Base-by-base conservation (phyloP, 2,888 invertebrate species). In the Melipona beecheii region DNA sequence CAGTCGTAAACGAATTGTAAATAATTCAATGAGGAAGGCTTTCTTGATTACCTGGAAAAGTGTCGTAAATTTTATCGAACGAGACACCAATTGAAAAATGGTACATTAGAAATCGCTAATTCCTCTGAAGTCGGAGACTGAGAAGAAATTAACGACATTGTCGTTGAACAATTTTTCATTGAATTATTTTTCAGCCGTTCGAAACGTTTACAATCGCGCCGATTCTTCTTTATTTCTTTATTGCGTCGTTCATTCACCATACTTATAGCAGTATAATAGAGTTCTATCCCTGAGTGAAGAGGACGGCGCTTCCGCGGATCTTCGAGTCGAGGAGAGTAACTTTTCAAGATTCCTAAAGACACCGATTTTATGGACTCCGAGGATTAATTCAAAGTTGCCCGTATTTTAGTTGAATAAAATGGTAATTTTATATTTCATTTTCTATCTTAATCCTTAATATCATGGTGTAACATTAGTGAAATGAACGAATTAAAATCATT, bases 271-370 rank as follows among this genome's bases (percentile, higher is more conserved):
- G 13, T 17, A 31, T 9, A 31, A 31, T 21, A 13, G 43, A 43
- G 50, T 70, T 76, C 71, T 62, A 60, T 68, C 77, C 68, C 49
- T 69, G 56, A 66, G 24, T 62, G 62, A 58, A 56, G 56, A 85
- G 73, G 82, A 78, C 85, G 82, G 82, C 11, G 86, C 80, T 78
- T 85, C 60, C 5, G 24, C 31, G 62, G 36, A 70, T 60, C 62
- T 49, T 56, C 1, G 54, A 43, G 11, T 52, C 52, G 21, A 36
- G 21, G 49, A 81, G 75, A 73, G 78, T 66, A 73, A 75, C 9
- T 77, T 71, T 56, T 43, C n/a, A 15, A 36, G 43, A 69, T 17
- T 13, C 52, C 24, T 56, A 36, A n/a, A 43, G 13, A 13, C n/a
- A 65, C 9, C 4, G 19, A 60, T n/a, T 58, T 58, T 2, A 58